Base-by-base conservation (phyloP, 2,797 vertebrate genomes). In the Dendrocincla fuliginosa region DNA sequence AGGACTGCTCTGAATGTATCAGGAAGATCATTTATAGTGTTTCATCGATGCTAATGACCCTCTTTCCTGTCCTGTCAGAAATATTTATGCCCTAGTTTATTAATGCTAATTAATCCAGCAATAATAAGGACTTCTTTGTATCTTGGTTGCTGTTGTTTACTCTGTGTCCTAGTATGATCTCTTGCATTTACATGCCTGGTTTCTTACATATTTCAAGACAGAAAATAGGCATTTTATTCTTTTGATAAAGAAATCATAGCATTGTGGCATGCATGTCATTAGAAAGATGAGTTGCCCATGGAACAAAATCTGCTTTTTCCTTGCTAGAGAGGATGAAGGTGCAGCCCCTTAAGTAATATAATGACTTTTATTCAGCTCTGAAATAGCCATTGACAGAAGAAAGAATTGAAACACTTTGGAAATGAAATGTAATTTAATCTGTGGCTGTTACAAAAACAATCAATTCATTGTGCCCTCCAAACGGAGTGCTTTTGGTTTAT, bases 81-180 rank as follows among this genome's bases (percentile, higher is more conserved):
- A 89, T 92, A 65, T 89, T 96, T 87, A 64, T 83, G 77, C 76
- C 93, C 74, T 92, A 53, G 87, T 96, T 97, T 89, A 90, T 93
- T 93, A 95, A 89, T 49, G 55, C 93, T 97, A 96, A 98, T 98
- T 97, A 97, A 92, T 71, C 91, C 86, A 78, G 95, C 53, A 59
- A 55, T 91, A 71, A 91, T 76, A 96, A 88, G 78, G 81, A 76
- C 86, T 80, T 50, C 89, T 96, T 93, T 88, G 32, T 84, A 41
- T 96, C 96, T 91, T 78, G 74, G 63, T 85, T 91, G 65, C 68
- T 79, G 78, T 17, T 87, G 67, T 87, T 96, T 96, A 55, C 35
- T 78, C 50, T 49, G 42, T 86, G 53, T 67, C 60, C 84, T 46
- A n/a, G 92, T 50, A 35, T 28, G 73, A 90, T 83, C 37, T 53